Base-by-base conservation (phyloP, 2,113 vertebrate species). In the Theristicus caerulescens region DNA sequence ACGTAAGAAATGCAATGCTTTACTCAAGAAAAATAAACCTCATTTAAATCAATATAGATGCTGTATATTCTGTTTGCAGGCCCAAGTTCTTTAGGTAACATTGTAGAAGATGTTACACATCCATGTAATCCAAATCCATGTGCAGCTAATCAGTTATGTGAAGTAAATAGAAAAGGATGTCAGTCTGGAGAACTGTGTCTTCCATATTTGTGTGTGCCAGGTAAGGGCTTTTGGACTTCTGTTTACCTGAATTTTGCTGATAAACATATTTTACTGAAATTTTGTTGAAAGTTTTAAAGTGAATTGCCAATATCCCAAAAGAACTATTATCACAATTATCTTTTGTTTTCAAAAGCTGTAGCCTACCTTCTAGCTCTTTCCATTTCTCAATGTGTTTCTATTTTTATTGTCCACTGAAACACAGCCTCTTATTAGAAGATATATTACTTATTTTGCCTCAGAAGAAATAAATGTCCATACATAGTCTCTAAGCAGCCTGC, bases 71-170 rank as follows among this genome's bases (percentile, higher is more conserved):
- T 66, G 12, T 93, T 93, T 88, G 80, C 96, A 99, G 99, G 97
- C 58, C 99, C 99, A 73, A 99, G 99, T 97, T 96, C 98, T 80
- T 96, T 99, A 44, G 99, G 98, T 38, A 98, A 97, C 91, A 96
- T 98, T 54, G 93, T 99, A 27, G 99, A 99, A 91, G 99, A 99
- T 96, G 99, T 99, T 67, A 99, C 99, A 83, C 99, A 99, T 92
- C 99, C 99, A 10, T 99, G 99, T 97, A 99, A 99, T 93, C 99
- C 99, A 19, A 99, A 99, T 95, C 99, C 99, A 25, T 99, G 99
- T 95, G 98, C 99, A 32, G 99, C 99, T 90, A 99, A 98, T 97
- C 98, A 99, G 86, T 86, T 99, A 20, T 99, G 99, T 96, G 99
- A 99, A 96, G 99, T 99, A 16, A 99, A 99, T 89, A 98, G 99